Evolutionary conservation across 2,797 vertebrate genomes (phyloP).

Genomic region (Dallia pectoralis): DNA sequence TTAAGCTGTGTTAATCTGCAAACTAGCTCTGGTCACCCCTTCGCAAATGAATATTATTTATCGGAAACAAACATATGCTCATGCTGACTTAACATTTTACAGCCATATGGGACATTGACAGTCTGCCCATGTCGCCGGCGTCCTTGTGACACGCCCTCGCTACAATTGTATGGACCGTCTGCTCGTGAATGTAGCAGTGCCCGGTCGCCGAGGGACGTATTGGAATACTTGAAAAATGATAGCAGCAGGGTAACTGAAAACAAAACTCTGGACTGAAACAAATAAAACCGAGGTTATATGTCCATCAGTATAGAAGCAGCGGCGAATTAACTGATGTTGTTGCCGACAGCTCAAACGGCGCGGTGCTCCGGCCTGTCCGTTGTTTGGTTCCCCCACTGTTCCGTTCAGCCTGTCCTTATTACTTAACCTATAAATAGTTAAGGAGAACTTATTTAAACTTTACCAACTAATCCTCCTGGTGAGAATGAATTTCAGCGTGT

Average conservation of each 20-base stretch:
- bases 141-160: slow-evolving; percentile 34
- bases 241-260: slow-evolving; percentile 52
- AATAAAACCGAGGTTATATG: background rate
- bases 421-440: slow-evolving; percentile 52
- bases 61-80: slow-evolving; percentile 53
- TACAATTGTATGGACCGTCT: slow-evolving; percentile 50
- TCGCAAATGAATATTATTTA: background rate
- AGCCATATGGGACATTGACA: slow-evolving; percentile 54
- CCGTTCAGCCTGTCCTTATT: slow-evolving; percentile 32
- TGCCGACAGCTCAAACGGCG: slow-evolving; percentile 27
- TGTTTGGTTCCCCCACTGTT: slow-evolving; percentile 29
- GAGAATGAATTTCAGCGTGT: slow-evolving; percentile 49
- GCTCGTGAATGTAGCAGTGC: slow-evolving; percentile 35
- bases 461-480: slow-evolving; percentile 38
- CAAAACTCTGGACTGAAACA: slow-evolving; percentile 54
- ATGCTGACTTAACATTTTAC: slow-evolving; percentile 49
- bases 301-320: background rate
- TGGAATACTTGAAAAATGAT: background rate
- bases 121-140: slow-evolving; percentile 42
- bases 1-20: background rate
- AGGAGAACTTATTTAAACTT: slow-evolving; percentile 54
- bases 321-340: slow-evolving; percentile 11
- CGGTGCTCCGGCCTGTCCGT: slow-evolving; percentile 1
- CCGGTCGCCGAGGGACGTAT: background rate
- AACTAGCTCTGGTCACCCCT: background rate